phyloP scores from a whole-genome alignment of 1,140 invertebrate genomes.

The Spodoptera litura region DNA sequence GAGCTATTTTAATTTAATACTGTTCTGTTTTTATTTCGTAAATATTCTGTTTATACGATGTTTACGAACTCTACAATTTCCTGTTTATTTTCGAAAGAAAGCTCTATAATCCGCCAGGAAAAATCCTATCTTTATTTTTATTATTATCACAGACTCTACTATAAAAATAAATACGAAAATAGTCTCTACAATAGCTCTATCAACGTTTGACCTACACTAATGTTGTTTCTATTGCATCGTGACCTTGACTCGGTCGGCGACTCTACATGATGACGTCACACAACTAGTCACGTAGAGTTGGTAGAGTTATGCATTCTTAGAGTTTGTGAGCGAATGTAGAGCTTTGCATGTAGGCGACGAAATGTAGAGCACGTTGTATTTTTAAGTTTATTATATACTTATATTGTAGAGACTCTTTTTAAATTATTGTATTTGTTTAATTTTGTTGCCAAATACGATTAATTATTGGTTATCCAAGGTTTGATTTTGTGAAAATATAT shows the following conservation, averaged over 20 bases:
- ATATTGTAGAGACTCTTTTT: too few species aligned
- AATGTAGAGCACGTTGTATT: too few species aligned
- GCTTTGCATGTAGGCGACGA: too few species aligned
- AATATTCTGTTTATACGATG: background rate
- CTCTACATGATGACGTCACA: constrained; percentile 42
- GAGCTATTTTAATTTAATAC: background rate
- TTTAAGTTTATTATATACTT: too few species aligned
- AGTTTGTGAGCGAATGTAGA: too few species aligned
- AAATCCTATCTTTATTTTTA: too few species aligned
- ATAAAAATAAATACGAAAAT: background rate
- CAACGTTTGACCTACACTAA: constrained; percentile 42
- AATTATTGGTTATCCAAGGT: too few species aligned
- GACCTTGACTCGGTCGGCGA: constrained; percentile 41
- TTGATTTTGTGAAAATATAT: too few species aligned
- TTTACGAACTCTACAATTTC: background rate
- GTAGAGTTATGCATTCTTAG: background rate
- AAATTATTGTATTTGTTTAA: too few species aligned
- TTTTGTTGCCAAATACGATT: too few species aligned
- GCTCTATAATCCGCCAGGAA: too few species aligned
- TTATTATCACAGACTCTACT: background rate
- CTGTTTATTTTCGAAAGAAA: too few species aligned
- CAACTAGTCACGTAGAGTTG: constrained; percentile 34
- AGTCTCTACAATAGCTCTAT: background rate
- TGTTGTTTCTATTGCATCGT: constrained; percentile 28
- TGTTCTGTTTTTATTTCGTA: background rate